Evolutionary conservation across 1,140 invertebrate species (phyloP).

Genomic region (Epicauta chinensis): DNA sequence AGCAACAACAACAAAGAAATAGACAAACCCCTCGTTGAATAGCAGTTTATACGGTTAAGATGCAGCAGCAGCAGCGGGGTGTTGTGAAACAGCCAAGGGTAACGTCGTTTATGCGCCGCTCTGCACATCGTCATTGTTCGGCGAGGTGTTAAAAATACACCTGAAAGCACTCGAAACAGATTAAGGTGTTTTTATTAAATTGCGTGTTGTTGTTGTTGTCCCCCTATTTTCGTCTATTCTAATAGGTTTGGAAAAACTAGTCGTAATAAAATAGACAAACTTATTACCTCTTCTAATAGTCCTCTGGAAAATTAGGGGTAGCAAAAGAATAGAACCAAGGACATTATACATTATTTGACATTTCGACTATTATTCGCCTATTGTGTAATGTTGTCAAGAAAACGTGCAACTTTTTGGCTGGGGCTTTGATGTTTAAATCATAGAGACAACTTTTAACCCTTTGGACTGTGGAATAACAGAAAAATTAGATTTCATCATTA

Average conservation of each 20-base stretch:
- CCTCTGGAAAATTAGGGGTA: conserved; percentile 7
- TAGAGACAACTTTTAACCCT: too few species aligned
- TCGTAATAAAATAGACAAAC: too few species aligned
- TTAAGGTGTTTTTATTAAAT: conserved; percentile 31
- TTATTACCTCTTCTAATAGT: conserved; percentile 20
- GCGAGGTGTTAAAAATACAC: conserved; percentile 27
- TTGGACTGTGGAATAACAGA: too few species aligned
- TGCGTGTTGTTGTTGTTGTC: neutral
- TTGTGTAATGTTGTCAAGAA: conserved; percentile 12
- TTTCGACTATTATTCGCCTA: conserved; percentile 18
- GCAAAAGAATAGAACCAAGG: neutral
- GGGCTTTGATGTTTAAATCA: conserved; percentile 15
- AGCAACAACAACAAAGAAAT: neutral
- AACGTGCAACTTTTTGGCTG: conserved; percentile 8
- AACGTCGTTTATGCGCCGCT: too few species aligned
- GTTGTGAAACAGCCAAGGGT: conserved; percentile 1
- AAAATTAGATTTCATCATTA: too few species aligned
- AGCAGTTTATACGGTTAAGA: conserved; percentile 27
- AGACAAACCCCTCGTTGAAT: conserved; percentile 17
- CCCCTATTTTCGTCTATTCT: too few species aligned
- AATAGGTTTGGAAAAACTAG: conserved; percentile 15
- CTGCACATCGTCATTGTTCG: conserved; percentile 8
- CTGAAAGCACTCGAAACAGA: conserved; percentile 26
- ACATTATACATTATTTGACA: conserved; percentile 17
- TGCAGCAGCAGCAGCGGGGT: conserved; percentile 13